phyloP scores from a whole-genome alignment of 2,888 invertebrate species.

The Hydraecia micacea region DNA sequence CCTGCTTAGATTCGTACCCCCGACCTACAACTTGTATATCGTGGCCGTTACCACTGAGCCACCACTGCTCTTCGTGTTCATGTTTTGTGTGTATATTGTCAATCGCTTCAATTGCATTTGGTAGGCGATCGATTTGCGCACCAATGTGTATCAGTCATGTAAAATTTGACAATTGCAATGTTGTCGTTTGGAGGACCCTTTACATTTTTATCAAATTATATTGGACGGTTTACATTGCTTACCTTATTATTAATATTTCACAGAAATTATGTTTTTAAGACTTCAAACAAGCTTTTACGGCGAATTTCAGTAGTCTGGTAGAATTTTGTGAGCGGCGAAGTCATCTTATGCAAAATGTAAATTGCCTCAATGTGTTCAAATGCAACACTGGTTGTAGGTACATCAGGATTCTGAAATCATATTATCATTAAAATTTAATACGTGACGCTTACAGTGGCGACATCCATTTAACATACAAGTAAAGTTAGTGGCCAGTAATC shows the following conservation, averaged over 20 bases:
- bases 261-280: constrained; percentile 4
- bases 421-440: neutral
- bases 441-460: neutral
- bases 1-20: no score
- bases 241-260: neutral
- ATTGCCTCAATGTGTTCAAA: neutral
- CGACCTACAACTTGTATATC: no score
- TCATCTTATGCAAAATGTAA: neutral
- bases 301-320: neutral
- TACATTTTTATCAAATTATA: neutral
- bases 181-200: neutral
- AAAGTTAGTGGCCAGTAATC: neutral
- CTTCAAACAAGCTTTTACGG: constrained; percentile 13
- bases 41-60: no score
- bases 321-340: neutral
- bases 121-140: no score
- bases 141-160: no score
- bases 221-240: neutral
- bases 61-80: no score
- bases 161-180: no score
- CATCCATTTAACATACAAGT: neutral
- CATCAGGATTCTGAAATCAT: no score
- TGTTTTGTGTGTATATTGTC: no score
- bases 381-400: no score
- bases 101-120: no score